Base-by-base conservation (phyloP, 2,797 vertebrate genomes). In the Perdix hodgsoniae region DNA sequence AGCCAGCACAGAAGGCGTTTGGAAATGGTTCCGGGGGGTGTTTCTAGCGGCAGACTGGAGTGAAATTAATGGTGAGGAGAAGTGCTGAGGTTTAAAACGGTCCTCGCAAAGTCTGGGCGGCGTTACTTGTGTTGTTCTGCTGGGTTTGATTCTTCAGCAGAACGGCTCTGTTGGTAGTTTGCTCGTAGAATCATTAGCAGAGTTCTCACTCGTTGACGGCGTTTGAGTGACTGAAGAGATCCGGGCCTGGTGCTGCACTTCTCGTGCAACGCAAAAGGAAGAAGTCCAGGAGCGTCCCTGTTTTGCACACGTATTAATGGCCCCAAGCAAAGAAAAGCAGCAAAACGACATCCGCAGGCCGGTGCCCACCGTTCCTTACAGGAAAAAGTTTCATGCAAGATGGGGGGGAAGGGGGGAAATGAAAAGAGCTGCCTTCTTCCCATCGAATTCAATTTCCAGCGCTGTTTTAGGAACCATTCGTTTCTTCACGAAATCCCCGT, bases 151-250 rank as follows among this genome's bases (percentile, higher is more conserved):
- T 91, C 66, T 83, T 39, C 74, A 75, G 69, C 61, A 77, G 45
- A 85, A 83, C 24, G 88, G n/a, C 42, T 96, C 87, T 93, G 93
- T 94, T 91, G 69, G 14, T 73, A 56, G 92, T 94, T 95, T 52
- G 10, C 76, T 91, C 5, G 2, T 29, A 72, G 74, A 95, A 91
- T 83, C 22, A 92, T 83, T 49, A 33, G 15, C 42, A 66, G 83
- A 89, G 16, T 72, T 91, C 42, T 83, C 76, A 64, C 29, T 64
- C 40, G 66, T 50, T 77, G 66, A 7, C 75, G 67, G 42, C 8
- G 1, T 65, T 93, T 92, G 23, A n/a, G 69, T 39, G 75, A 81
- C 65, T n/a, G 91, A 54, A 40, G 33, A 26, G 56, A 67, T 16
- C 59, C 13, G 56, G 39, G 18, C 11, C 87, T 0, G 29, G 49